Base-by-base conservation (phyloP, 2,113 vertebrate species). In the Dromas ardeola region DNA sequence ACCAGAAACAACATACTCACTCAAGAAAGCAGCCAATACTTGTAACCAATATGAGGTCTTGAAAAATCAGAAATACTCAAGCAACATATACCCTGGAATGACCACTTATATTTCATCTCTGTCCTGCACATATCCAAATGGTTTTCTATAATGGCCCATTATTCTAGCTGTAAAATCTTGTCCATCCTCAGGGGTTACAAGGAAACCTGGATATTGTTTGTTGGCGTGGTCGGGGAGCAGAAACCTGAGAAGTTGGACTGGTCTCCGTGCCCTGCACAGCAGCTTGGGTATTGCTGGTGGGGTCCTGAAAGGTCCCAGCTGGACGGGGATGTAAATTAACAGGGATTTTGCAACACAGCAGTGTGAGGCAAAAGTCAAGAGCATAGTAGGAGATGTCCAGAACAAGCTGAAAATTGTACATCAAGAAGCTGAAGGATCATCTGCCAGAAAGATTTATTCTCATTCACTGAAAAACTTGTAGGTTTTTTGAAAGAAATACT, bases 251-350 rank as follows among this genome's bases (percentile, higher is more conserved):
- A 45, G 5, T 6, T 2, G 3, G 30, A 22, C 14, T 77, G 49
- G 30, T 6, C 40, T 34, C 4, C 0, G 0, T 1, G 7, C 13
- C 9, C 3, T 0, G 0, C 27, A 67, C 52, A 50, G 61, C 38
- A 47, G 42, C 15, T 52, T 2, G 2, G 32, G 7, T 26, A 19
- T 42, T 71, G 45, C 34, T 83, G 20, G 11, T 25, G 55, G 8
- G 19, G 15, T 6, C 10, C 38, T 61, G 36, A 63, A 58, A 90
- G 20, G 6, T 65, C 34, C 18, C n/a, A 67, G 27, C 16, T 21
- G 7, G 4, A 11, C 15, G 43, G 5, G 14, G 3, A 72, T 3
- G 32, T 23, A 53, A 85, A 76, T n/a, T 71, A 81, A 40, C 3
- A 5, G 9, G 7, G 58, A 49, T 50, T 83, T 76, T 78, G 8